A percentile compares a stretch with the other conserved stretches of the same genome.
Conservation (phyloP, 2,888 invertebrate genomes). For the Malacosoma neustria region DNA sequence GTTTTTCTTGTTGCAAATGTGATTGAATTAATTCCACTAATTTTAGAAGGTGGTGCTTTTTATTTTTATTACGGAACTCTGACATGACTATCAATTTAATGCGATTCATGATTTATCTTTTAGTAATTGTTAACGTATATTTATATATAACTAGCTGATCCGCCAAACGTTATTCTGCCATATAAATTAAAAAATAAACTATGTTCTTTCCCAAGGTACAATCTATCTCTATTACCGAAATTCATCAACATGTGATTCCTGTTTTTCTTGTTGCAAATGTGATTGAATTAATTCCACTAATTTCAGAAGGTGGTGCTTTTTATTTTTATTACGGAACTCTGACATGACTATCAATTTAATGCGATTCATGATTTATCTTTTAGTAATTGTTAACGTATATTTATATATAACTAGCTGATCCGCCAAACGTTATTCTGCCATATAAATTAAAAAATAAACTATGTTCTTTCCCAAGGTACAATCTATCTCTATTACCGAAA, state of each 20-base stretch:
- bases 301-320: constrained; percentile 8
- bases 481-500: no score
- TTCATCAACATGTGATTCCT: constrained; percentile 7
- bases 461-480: no score
- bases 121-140: neutral
- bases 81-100: neutral
- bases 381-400: neutral
- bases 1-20: constrained; percentile 15
- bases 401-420: no score
- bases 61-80: neutral
- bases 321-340: neutral
- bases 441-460: no score
- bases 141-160: no score
- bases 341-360: neutral
- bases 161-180: no score
- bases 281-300: constrained; percentile 15
- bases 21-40: constrained; percentile 15
- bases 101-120: neutral
- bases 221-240: no score
- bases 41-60: constrained; percentile 8
- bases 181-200: no score
- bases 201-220: no score
- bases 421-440: no score
- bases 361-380: neutral
- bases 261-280: constrained; percentile 15